Percentiles rank a stretch among this genome's conserved stretches.
Conservation (phyloP, 1,140 invertebrate species). For the Lepidurus couesii region DNA sequence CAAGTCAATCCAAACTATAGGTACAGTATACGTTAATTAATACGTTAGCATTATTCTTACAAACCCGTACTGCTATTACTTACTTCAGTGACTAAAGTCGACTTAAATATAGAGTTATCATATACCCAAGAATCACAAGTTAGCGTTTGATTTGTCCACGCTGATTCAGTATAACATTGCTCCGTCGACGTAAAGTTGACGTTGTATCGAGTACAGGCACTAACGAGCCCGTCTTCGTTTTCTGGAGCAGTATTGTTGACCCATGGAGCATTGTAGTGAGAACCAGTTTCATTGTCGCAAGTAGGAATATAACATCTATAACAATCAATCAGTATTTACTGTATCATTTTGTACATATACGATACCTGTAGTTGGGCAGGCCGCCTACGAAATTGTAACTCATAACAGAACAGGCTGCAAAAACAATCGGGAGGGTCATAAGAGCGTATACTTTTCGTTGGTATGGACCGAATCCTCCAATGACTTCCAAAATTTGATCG, state of each 20-base stretch:
- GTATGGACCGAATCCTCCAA: slow-evolving; percentile 7
- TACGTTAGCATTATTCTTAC: not conserved
- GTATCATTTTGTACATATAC: not conserved
- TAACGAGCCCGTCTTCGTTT: not conserved
- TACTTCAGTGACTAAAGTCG: slow-evolving; percentile 33
- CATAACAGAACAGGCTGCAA: slow-evolving; percentile 24
- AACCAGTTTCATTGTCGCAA: not conserved
- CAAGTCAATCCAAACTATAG: slow-evolving; percentile 30
- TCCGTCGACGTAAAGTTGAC: not conserved
- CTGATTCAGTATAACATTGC: not conserved
- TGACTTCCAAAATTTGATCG: slow-evolving; percentile 23
- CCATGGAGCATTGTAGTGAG: not conserved
- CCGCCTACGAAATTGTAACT: slow-evolving; percentile 29
- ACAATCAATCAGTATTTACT: slow-evolving; percentile 1
- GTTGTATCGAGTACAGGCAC: slow-evolving; percentile 10
- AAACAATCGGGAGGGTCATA: slow-evolving; percentile 21
- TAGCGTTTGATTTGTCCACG: not conserved
- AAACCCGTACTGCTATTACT: not conserved
- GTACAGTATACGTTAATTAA: not conserved
- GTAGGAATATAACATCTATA: slow-evolving; percentile 22
- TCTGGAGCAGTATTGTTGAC: slow-evolving; percentile 16
- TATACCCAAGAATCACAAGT: slow-evolving; percentile 28
- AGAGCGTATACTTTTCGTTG: slow-evolving; percentile 23
- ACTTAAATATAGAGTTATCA: slow-evolving; percentile 24
- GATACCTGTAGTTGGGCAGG: slow-evolving; percentile 29